Conservation (phyloP, 2,797 vertebrate genomes). For the Pteropus rufus region DNA sequence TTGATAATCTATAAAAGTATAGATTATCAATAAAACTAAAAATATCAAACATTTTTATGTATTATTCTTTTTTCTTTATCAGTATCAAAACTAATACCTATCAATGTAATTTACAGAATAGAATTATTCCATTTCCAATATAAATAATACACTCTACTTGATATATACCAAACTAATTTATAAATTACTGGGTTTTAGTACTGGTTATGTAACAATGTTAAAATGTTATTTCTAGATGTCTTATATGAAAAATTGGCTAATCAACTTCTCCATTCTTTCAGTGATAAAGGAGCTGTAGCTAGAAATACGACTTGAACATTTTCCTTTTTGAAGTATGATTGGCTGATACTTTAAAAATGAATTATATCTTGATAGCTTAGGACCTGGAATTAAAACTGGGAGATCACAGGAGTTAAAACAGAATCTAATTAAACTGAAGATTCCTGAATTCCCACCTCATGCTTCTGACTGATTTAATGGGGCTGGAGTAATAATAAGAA, state of each 20-base stretch:
- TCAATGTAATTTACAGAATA: not conserved
- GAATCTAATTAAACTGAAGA: not conserved
- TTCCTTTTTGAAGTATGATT: not conserved
- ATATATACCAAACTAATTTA: slow-evolving; percentile 36
- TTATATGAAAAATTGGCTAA: slow-evolving; percentile 4
- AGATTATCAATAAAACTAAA: not conserved
- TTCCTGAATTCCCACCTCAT: not conserved
- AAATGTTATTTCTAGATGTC: slow-evolving; percentile 22
- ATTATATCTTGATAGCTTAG: not conserved
- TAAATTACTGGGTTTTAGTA: not conserved
- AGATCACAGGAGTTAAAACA: not conserved
- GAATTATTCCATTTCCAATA: not conserved
- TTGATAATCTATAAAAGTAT: not conserved
- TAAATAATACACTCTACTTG: not conserved
- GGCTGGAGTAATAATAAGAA: not conserved
- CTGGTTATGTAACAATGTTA: not conserved
- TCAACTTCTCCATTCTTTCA: not conserved
- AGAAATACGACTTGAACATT: not conserved
- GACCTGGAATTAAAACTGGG: not conserved
- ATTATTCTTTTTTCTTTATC: not conserved
- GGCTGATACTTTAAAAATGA: not conserved
- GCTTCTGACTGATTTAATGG: not conserved
- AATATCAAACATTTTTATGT: not conserved
- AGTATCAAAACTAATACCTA: slow-evolving; percentile 21
- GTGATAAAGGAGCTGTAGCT: not conserved